Conservation (phyloP, 2,797 vertebrate genomes). For the Pipistrellus nathusii region DNA sequence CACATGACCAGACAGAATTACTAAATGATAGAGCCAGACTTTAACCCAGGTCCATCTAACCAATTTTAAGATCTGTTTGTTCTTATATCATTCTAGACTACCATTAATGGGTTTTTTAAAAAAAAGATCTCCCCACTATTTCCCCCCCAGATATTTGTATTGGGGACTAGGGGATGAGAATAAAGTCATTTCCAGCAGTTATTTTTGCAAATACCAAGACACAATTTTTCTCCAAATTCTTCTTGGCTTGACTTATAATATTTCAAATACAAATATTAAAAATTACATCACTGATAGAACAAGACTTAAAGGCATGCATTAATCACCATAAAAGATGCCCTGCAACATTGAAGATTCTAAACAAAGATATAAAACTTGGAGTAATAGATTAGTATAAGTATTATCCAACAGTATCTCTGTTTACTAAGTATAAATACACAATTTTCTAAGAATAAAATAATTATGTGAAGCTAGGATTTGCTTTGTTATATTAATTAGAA, state of each 20-base stretch:
- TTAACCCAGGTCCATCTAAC: background rate
- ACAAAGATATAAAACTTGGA: conserved; percentile 12
- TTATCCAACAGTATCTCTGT: background rate
- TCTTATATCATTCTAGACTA: background rate
- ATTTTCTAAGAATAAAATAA: conserved; percentile 39
- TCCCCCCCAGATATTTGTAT: background rate
- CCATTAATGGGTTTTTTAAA: background rate
- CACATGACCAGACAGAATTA: background rate
- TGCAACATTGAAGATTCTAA: background rate
- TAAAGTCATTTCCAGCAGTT: background rate
- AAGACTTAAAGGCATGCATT: conserved; percentile 15
- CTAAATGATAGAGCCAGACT: background rate
- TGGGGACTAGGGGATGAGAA: background rate
- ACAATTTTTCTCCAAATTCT: conserved; percentile 24
- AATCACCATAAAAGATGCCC: background rate
- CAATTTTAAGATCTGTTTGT: conserved; percentile 7
- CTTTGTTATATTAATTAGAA: background rate
- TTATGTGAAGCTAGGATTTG: conserved; percentile 11
- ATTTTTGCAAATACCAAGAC: background rate
- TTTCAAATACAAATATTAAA: conserved; percentile 30
- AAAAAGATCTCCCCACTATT: background rate
- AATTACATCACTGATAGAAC: background rate
- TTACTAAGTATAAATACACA: background rate
- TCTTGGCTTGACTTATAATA: conserved; percentile 13
- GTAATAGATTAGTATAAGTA: background rate